Evolutionary conservation across 2,888 invertebrate species (phyloP).

Genomic region (Volucella inflata): DNA sequence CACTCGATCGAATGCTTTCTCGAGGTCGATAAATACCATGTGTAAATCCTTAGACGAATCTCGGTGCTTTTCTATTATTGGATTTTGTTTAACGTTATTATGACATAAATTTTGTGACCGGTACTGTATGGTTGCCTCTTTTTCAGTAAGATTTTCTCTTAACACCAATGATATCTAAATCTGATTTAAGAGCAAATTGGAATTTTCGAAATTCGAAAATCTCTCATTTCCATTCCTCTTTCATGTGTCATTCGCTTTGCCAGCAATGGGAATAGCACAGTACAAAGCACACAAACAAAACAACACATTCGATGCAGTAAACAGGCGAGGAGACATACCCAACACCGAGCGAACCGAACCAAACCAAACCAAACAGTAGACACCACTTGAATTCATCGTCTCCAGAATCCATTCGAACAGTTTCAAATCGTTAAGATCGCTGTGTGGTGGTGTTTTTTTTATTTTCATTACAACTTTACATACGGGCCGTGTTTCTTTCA

Average conservation of each 20-base stretch:
- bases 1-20: no score
- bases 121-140: background rate
- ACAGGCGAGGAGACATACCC: no score
- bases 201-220: slow-evolving; percentile 47
- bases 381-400: slow-evolving; percentile 46
- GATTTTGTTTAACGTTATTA: no score
- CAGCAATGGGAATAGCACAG: background rate
- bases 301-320: slow-evolving; percentile 39
- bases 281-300: slow-evolving; percentile 46
- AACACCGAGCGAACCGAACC: slow-evolving; percentile 6
- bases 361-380: slow-evolving; percentile 6
- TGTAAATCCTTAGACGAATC: no score
- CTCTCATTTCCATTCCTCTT: slow-evolving; percentile 31
- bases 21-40: no score
- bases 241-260: slow-evolving; percentile 49
- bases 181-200: slow-evolving; percentile 37
- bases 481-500: slow-evolving; percentile 49
- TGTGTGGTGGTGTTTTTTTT: slow-evolving; percentile 63
- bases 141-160: slow-evolving; percentile 11
- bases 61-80: no score
- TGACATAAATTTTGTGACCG: background rate
- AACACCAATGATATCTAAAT: background rate
- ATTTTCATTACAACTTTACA: slow-evolving; percentile 43
- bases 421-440: slow-evolving; percentile 65
- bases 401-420: slow-evolving; percentile 69